Percentiles rank a stretch among this genome's conserved stretches.
phyloP scores from a whole-genome alignment of 2,888 invertebrate genomes.

The Drosophila ezoana region DNA sequence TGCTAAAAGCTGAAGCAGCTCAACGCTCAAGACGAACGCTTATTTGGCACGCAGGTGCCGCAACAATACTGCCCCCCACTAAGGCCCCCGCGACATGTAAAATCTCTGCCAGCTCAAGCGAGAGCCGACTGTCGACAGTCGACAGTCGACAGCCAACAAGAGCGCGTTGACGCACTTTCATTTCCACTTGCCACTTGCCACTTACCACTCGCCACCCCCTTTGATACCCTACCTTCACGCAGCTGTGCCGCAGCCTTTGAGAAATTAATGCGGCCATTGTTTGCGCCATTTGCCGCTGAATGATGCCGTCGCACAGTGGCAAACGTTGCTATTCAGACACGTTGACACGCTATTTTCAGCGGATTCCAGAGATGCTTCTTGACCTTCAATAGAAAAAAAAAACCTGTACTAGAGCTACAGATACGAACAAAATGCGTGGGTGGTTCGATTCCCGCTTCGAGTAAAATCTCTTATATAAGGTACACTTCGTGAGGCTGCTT shows the following conservation, averaged over 20 bases:
- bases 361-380: neutral
- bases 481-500: too few species aligned
- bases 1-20: slow-evolving; percentile 15
- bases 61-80: neutral
- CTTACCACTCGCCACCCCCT: neutral
- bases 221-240: slow-evolving; percentile 33
- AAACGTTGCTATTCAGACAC: too few species aligned
- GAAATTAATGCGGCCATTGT: slow-evolving; percentile 65
- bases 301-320: slow-evolving; percentile 37
- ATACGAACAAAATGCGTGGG: too few species aligned
- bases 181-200: slow-evolving; percentile 1
- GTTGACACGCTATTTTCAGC: slow-evolving; percentile 2
- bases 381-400: slow-evolving; percentile 1
- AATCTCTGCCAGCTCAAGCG: slow-evolving; percentile 55
- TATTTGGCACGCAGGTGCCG: slow-evolving; percentile 66
- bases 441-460: too few species aligned
- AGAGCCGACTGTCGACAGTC: slow-evolving; percentile 3
- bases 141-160: slow-evolving; percentile 24
- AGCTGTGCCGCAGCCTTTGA: slow-evolving; percentile 64
- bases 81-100: slow-evolving; percentile 21
- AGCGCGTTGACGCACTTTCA: slow-evolving; percentile 61
- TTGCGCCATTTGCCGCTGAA: slow-evolving; percentile 43
- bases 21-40: slow-evolving; percentile 53
- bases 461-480: too few species aligned
- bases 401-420: too few species aligned